Evolutionary conservation across 2,113 vertebrate genomes (phyloP).

Genomic region (Sinocyclocheilus maitianheensis): DNA sequence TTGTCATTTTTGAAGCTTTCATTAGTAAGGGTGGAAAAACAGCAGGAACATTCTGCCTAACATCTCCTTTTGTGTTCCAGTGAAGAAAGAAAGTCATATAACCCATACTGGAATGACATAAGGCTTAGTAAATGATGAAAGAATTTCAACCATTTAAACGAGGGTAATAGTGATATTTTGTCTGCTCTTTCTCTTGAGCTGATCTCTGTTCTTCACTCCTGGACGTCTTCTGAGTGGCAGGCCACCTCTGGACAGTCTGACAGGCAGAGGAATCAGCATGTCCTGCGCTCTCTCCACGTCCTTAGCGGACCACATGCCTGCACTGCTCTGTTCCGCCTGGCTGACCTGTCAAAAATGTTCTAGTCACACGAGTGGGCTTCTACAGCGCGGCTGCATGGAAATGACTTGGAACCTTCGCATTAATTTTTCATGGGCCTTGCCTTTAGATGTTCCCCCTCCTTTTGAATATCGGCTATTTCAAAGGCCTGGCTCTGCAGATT

Average conservation of each 20-base stretch:
- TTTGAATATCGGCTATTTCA: slow-evolving; percentile 29
- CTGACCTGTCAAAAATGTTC: slow-evolving; percentile 51
- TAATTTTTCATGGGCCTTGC: slow-evolving; percentile 50
- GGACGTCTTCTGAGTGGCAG: slow-evolving; percentile 15
- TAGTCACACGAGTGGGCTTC: slow-evolving; percentile 37
- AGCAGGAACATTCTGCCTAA: not conserved
- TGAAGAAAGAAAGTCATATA: not conserved
- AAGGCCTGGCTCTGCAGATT: not conserved
- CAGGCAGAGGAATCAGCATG: slow-evolving; percentile 38
- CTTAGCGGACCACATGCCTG: slow-evolving; percentile 45
- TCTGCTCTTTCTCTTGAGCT: not conserved
- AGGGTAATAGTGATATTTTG: not conserved
- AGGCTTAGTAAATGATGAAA: slow-evolving; percentile 1
- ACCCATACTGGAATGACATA: not conserved
- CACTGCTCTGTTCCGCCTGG: slow-evolving; percentile 44
- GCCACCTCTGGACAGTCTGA: slow-evolving; percentile 37
- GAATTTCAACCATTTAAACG: not conserved
- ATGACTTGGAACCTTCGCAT: slow-evolving; percentile 38
- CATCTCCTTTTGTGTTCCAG: not conserved
- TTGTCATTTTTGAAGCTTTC: not conserved
- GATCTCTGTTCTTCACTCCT: not conserved
- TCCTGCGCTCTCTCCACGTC: slow-evolving; percentile 16
- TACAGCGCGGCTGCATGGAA: slow-evolving; percentile 47
- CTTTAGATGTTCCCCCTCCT: slow-evolving; percentile 6
- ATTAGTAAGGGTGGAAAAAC: not conserved